Evolutionary conservation across 2,797 vertebrate species (phyloP), one percentile per base, ranked within the genome.

Genomic region (Pteronotus mesoamericanus): DNA sequence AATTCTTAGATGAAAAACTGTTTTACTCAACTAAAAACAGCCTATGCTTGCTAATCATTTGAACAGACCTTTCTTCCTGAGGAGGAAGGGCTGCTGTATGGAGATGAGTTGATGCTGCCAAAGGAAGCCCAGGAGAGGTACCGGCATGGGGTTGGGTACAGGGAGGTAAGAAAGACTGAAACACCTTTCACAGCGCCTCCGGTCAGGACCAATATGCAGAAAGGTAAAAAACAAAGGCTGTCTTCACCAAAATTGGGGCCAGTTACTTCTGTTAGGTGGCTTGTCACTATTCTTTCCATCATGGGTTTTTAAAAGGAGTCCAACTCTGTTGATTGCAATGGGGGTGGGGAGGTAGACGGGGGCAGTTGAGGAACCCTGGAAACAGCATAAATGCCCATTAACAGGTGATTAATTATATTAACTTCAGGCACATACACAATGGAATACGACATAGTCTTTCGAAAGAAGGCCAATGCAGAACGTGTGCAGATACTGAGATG

Each of bases 11-110:
- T 55, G 75, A 89, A 92, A 94, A 82, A 37, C 34, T 37, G 32
- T 80, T 96, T 66, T 55, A 59, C 88, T 82, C 64, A 84, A 88
- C 89, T 91, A 86, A 75, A 91, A 82, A 83, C 78, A 53, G 82
- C 48, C 32, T 68, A 39, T 19, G 37, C 34, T 34, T 59, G 2
- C 37, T 86, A 59, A 86, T 61, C 55, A 92, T 16, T 74, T 16
- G 26, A 61, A 80, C 1, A 53, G 95, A 48, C 10, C 39, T 79
- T 87, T 69, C 37, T 59, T 87, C 72, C 61, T 18, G 11, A 37
- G 53, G 68, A 95, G 9, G 21, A 37, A 91, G 19, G 6, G 22
- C 51, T 19, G 37, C n/a, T 24, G 61, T 11, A 32, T 0, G 74
- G 26, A 86, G 77, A n/a, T 32, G 55, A 78, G 5, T 42, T 42